phyloP scores from a whole-genome alignment of 2,888 invertebrate species.

The Eilema sororculum region DNA sequence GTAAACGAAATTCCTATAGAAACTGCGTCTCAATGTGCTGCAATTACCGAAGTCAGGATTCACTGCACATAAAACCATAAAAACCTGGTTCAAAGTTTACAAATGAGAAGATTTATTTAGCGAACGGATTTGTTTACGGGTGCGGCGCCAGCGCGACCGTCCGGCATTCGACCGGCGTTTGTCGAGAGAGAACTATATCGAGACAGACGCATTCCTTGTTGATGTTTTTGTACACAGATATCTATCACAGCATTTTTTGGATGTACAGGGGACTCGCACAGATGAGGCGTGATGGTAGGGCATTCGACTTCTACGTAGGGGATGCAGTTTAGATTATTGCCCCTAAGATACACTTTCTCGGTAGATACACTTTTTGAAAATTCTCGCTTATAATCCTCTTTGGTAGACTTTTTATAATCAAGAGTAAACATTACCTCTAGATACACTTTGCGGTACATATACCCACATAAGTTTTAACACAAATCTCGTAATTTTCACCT shows the following conservation, averaged over 20 bases:
- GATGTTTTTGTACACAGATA: constrained; percentile 55
- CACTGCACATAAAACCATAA: constrained; percentile 44
- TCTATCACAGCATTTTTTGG: constrained; percentile 33
- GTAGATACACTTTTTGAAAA: too few relatives aligned
- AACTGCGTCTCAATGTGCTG: constrained; percentile 15
- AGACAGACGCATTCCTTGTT: constrained; percentile 46
- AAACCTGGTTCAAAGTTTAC: constrained; percentile 45
- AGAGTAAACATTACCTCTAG: too few relatives aligned
- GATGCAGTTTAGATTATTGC: too few relatives aligned
- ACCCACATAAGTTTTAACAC: too few relatives aligned
- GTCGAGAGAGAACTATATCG: constrained; percentile 35
- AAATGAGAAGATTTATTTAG: constrained; percentile 52
- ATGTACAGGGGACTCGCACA: too few relatives aligned
- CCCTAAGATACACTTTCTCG: too few relatives aligned
- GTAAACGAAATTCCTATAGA: constrained; percentile 7
- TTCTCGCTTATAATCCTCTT: too few relatives aligned
- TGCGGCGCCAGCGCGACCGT: constrained; percentile 42
- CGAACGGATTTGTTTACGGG: constrained; percentile 46
- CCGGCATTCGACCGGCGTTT: constrained; percentile 8
- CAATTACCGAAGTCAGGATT: constrained; percentile 37
- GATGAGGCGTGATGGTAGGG: too few relatives aligned
- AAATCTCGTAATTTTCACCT: too few relatives aligned
- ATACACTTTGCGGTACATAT: too few relatives aligned
- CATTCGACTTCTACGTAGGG: too few relatives aligned
- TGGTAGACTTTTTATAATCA: too few relatives aligned